A percentile compares a stretch with the other conserved stretches of the same genome.
These are phyloP conservation scores for Mastacembelus armatus DNA, from an alignment of 2,797 vertebrate species.

Conservation along the genomic window DNA sequence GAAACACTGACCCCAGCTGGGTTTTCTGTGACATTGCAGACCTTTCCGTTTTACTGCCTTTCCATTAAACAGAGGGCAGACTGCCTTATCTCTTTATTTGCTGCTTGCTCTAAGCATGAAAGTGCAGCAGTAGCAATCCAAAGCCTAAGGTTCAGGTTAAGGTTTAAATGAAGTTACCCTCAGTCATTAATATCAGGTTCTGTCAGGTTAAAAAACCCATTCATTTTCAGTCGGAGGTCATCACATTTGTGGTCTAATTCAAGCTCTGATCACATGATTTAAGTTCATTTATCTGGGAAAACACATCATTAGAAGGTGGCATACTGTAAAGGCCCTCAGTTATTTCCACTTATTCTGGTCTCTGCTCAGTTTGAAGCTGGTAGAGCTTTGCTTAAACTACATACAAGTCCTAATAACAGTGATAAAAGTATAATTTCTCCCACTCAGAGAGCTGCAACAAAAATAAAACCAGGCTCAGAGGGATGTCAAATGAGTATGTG, in stretches of 20 bases:
- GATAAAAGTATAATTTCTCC: neutral
- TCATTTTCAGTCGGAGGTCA: neutral
- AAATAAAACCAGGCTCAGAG: neutral
- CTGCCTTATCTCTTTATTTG: neutral
- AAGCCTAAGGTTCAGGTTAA: too few relatives aligned
- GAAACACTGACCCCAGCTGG: conserved; percentile 72
- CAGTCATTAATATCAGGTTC: neutral
- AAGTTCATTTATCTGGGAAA: neutral
- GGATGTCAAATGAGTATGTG: neutral
- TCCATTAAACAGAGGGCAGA: neutral
- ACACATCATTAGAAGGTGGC: neutral
- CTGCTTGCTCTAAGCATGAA: neutral
- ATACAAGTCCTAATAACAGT: neutral
- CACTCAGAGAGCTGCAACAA: neutral
- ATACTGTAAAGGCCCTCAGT: neutral
- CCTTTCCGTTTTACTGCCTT: neutral
- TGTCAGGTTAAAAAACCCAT: too few relatives aligned
- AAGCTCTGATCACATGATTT: neutral
- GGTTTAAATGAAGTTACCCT: neutral
- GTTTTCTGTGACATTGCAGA: conserved; percentile 18
- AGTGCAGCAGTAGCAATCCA: too few relatives aligned
- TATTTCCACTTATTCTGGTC: neutral
- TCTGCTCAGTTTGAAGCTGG: neutral
- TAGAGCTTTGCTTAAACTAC: neutral
- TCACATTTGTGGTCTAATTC: neutral